phyloP scores from a whole-genome alignment of 2,888 invertebrate species.

The Alsophila aescularia region DNA sequence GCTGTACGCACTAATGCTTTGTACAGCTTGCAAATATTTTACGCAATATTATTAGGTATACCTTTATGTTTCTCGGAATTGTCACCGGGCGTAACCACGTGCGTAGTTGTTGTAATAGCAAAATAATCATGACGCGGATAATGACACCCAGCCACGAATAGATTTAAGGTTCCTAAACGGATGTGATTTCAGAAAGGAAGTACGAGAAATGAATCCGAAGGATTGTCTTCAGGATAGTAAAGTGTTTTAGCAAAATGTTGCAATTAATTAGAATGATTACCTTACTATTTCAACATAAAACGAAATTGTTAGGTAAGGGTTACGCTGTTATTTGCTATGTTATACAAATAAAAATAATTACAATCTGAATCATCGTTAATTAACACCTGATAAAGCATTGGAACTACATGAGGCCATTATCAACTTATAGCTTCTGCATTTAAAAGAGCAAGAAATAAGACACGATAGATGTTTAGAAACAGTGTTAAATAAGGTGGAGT shows the following conservation, averaged over 20 bases:
- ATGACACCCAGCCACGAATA: conserved; percentile 18
- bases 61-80: conserved; percentile 59
- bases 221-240: neutral
- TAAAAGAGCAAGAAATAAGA: neutral
- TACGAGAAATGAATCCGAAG: neutral
- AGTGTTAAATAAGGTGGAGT: neutral
- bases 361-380: conserved; percentile 26
- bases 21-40: conserved; percentile 29
- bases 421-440: neutral
- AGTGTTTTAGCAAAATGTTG: neutral
- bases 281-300: conserved; percentile 22
- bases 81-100: conserved; percentile 55
- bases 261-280: neutral
- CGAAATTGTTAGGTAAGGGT: conserved; percentile 1
- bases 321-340: conserved; percentile 23
- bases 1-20: conserved; percentile 10
- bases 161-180: neutral
- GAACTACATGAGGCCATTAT: conserved; percentile 6
- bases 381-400: conserved; percentile 4
- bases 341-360: conserved; percentile 14
- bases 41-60: conserved; percentile 56
- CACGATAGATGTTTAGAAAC: neutral
- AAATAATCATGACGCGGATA: conserved; percentile 53
- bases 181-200: neutral
- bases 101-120: conserved; percentile 55